A percentile compares a stretch with the other conserved stretches of the same genome.
Evolutionary conservation across 2,113 vertebrate species (phyloP).

Genomic region (Oncorhynchus masou): DNA sequence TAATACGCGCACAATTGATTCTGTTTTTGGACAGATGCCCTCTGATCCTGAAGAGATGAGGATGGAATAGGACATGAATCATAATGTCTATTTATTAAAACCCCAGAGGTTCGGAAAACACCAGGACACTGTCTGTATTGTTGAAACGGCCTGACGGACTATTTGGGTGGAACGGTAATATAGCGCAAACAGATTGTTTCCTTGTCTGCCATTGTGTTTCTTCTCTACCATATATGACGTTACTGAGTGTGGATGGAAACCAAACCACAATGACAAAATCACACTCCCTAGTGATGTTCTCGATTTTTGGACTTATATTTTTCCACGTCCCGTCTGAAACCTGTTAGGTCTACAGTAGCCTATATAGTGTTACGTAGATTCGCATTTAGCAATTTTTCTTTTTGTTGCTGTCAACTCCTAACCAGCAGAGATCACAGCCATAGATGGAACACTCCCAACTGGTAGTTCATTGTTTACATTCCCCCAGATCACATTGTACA

Average conservation of each 20-base stretch:
- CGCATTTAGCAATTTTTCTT: too few species aligned
- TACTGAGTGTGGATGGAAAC: too few species aligned
- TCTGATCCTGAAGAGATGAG: not conserved
- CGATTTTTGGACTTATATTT: too few species aligned
- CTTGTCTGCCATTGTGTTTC: too few species aligned
- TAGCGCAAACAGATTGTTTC: too few species aligned
- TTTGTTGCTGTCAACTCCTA: not conserved
- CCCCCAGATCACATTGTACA: conserved; percentile 25
- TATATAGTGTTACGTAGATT: too few species aligned
- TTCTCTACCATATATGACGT: too few species aligned
- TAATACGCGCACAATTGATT: not conserved
- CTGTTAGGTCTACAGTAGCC: too few species aligned
- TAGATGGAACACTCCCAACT: not conserved
- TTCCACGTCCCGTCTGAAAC: too few species aligned
- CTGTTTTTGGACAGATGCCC: not conserved
- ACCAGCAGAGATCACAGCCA: conserved; percentile 12
- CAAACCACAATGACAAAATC: too few species aligned
- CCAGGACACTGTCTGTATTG: conserved; percentile 15
- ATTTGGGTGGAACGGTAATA: not conserved
- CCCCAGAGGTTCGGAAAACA: not conserved
- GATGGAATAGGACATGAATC: conserved; percentile 3
- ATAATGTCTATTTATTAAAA: conserved; percentile 14
- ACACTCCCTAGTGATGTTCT: too few species aligned
- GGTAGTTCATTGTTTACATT: conserved; percentile 15
- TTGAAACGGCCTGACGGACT: not conserved